These are phyloP conservation scores for Drosophila borealis DNA, from an alignment of 2,888 invertebrate species.

Conservation along the genomic window DNA sequence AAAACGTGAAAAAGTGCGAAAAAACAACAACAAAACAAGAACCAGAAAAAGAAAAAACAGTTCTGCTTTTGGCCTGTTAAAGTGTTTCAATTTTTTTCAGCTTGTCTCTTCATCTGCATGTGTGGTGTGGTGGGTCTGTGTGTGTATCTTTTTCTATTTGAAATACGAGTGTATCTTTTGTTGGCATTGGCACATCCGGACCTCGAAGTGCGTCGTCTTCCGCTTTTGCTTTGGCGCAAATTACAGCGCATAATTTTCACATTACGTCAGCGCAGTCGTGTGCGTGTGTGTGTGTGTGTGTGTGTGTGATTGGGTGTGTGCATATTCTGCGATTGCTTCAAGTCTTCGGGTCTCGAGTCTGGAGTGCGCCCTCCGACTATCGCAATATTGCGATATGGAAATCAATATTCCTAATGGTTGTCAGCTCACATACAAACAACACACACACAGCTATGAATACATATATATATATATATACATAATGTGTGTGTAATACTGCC, in stretches of 20 bases:
- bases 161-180: constrained; percentile 51
- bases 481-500: constrained; percentile 4
- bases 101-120: constrained; percentile 65
- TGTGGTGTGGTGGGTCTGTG: constrained; percentile 15
- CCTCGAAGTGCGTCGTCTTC: constrained; percentile 73
- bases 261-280: constrained; percentile 70
- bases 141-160: constrained; percentile 49
- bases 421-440: constrained; percentile 50
- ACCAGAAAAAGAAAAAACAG: constrained; percentile 8
- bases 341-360: constrained; percentile 9
- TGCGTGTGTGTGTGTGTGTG: constrained; percentile 10
- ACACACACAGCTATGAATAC: constrained; percentile 2
- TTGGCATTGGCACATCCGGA: constrained; percentile 60
- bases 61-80: constrained; percentile 65
- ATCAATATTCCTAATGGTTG: constrained; percentile 77
- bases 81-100: constrained; percentile 76
- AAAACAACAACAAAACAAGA: constrained; percentile 44
- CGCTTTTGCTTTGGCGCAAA: constrained; percentile 74
- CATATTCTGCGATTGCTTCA: constrained; percentile 41
- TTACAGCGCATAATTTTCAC: constrained; percentile 81
- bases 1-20: constrained; percentile 71
- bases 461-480: constrained; percentile 7
- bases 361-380: constrained; percentile 37
- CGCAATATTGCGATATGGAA: constrained; percentile 72
- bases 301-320: constrained; percentile 16